phyloP scores from a whole-genome alignment of 2,888 invertebrate species.

The Drosophila rellima region DNA sequence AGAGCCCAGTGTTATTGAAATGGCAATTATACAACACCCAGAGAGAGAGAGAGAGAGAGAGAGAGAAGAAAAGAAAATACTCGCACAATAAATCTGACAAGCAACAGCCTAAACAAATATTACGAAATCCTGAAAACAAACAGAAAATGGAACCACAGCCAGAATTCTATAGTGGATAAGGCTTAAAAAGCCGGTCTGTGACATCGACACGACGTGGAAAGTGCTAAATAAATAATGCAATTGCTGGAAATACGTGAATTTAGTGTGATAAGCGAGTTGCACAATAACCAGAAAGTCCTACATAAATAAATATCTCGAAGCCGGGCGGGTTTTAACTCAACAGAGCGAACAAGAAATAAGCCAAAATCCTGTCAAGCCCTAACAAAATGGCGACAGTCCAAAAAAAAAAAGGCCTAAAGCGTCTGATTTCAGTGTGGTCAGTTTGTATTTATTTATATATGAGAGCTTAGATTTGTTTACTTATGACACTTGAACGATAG shows the following conservation, averaged over 20 bases:
- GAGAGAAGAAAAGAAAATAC: not conserved
- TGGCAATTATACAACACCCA: conserved; percentile 63
- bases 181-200: conserved; percentile 74
- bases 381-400: conserved; percentile 24
- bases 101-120: conserved; percentile 78
- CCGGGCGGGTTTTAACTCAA: conserved; percentile 12
- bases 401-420: not conserved
- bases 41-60: conserved; percentile 31
- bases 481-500: not conserved
- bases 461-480: not conserved
- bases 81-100: conserved; percentile 53
- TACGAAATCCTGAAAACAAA: conserved; percentile 55
- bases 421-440: conserved; percentile 1
- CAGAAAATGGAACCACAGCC: conserved; percentile 28
- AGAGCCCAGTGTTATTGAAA: conserved; percentile 67
- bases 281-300: conserved; percentile 15
- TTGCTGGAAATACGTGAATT: conserved; percentile 60
- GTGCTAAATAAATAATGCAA: conserved; percentile 75
- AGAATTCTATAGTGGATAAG: conserved; percentile 57
- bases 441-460: conserved; percentile 1
- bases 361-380: not conserved
- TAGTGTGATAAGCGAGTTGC: conserved; percentile 55
- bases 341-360: not conserved
- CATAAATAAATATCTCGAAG: conserved; percentile 34
- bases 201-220: conserved; percentile 57